Percentiles rank a stretch among this genome's conserved stretches.
These are phyloP conservation scores for Cryptomyrus ogoouensis DNA, from an alignment of 2,113 vertebrate species.

Conservation along the genomic window DNA sequence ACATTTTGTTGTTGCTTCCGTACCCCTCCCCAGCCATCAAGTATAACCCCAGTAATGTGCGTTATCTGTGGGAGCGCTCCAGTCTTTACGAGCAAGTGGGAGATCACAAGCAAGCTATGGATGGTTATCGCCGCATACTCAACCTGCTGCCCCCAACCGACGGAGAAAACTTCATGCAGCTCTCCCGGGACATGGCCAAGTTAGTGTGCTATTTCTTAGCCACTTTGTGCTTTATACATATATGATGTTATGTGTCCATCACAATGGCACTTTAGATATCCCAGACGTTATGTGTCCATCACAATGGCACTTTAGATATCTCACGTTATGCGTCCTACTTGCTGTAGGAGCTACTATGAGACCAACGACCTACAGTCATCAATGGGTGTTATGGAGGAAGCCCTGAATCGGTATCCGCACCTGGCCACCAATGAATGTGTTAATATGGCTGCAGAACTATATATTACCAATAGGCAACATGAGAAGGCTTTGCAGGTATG, in stretches of 20 bases:
- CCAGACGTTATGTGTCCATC: no score
- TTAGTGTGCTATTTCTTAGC: conserved; percentile 40
- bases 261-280: no score
- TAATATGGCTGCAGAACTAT: conserved; percentile 88
- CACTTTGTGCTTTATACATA: not conserved
- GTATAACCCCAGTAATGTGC: conserved; percentile 84
- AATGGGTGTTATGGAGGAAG: conserved; percentile 83
- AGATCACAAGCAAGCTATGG: conserved; percentile 93
- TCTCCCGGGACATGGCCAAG: conserved; percentile 97
- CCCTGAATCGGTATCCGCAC: conserved; percentile 74
- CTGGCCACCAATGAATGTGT: conserved; percentile 84
- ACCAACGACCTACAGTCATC: conserved; percentile 80
- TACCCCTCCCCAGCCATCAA: conserved; percentile 70
- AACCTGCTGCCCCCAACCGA: conserved; percentile 81
- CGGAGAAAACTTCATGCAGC: conserved; percentile 91
- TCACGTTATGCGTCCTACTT: not conserved
- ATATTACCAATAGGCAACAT: conserved; percentile 82
- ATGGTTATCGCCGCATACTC: conserved; percentile 87
- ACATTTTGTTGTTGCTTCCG: not conserved
- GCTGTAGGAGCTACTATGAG: conserved; percentile 85
- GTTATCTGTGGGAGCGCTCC: conserved; percentile 92
- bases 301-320: no score
- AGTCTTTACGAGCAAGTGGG: conserved; percentile 89
- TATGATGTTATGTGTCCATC: not conserved
- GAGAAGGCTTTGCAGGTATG: conserved; percentile 79